Conservation (phyloP, 2,888 invertebrate species). For the Himalopsyche anomala region DNA sequence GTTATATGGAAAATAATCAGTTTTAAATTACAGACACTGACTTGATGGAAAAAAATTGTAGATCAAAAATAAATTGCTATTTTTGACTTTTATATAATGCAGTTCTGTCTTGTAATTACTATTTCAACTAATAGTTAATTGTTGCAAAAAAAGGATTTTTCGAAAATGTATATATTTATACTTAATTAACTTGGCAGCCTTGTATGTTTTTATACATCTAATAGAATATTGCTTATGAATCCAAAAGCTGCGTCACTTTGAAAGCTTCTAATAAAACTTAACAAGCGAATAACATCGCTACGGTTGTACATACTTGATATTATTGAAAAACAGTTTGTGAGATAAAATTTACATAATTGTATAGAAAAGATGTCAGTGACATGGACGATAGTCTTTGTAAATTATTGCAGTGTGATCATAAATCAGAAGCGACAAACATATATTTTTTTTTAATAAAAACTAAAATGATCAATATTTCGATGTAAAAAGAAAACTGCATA, state of each 20-base stretch:
- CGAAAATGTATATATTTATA: too few relatives aligned
- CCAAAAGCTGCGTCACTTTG: not conserved
- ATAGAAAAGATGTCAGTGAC: constrained; percentile 28
- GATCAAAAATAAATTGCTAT: too few relatives aligned
- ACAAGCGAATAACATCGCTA: not conserved
- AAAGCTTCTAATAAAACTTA: not conserved
- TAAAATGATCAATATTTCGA: not conserved
- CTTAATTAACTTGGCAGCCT: too few relatives aligned
- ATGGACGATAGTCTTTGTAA: not conserved
- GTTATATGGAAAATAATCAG: too few relatives aligned
- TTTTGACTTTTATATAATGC: too few relatives aligned
- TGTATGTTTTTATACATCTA: not conserved
- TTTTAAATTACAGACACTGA: too few relatives aligned
- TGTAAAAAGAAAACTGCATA: not conserved
- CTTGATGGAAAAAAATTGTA: too few relatives aligned
- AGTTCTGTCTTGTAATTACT: too few relatives aligned
- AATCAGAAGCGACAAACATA: constrained; percentile 1
- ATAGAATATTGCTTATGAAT: not conserved
- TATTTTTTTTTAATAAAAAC: not conserved
- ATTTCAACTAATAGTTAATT: too few relatives aligned
- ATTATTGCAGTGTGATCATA: not conserved
- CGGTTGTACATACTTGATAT: not conserved
- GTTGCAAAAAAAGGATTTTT: too few relatives aligned
- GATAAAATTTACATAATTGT: constrained; percentile 9
- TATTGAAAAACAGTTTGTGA: constrained; percentile 5